A percentile compares a stretch with the other conserved stretches of the same genome.
Conservation (phyloP, 1,140 invertebrate genomes). For the Acromyrmex charruanus region DNA sequence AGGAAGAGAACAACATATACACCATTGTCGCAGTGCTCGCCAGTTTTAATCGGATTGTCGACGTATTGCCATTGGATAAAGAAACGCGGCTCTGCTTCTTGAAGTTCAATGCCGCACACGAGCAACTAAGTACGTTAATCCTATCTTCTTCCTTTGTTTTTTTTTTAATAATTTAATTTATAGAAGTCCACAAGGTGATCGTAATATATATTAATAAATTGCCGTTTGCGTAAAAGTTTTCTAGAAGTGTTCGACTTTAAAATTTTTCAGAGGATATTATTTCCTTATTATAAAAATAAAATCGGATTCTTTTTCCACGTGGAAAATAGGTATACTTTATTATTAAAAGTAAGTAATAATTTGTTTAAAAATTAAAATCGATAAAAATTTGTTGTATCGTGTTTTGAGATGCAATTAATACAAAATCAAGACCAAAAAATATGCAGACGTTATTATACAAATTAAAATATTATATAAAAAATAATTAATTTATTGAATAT, state of each 20-base stretch:
- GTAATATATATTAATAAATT: not conserved
- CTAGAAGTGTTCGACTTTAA: not conserved
- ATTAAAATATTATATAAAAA: not conserved
- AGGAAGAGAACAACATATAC: conserved; percentile 24
- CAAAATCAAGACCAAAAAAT: not conserved
- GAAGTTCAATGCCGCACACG: conserved; percentile 76
- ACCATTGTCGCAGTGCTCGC: conserved; percentile 73
- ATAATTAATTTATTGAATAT: not conserved
- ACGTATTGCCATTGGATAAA: conserved; percentile 68
- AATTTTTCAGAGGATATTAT: not conserved
- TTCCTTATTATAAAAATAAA: not conserved
- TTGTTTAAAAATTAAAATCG: not conserved
- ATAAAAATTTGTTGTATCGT: not conserved
- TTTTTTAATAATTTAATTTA: not conserved
- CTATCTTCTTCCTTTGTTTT: not conserved
- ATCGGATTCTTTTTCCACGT: not conserved
- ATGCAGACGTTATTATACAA: not conserved
- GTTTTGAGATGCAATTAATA: not conserved
- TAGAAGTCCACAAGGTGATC: not conserved
- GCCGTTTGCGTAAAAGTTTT: not conserved
- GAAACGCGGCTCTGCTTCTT: conserved; percentile 52
- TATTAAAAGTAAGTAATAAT: not conserved
- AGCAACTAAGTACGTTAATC: conserved; percentile 71
- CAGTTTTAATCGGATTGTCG: conserved; percentile 76
- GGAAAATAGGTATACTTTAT: not conserved